Evolutionary conservation across 2,113 vertebrate genomes (phyloP), one percentile per base, ranked within the genome.

Genomic region (Oxyruncus cristatus): DNA sequence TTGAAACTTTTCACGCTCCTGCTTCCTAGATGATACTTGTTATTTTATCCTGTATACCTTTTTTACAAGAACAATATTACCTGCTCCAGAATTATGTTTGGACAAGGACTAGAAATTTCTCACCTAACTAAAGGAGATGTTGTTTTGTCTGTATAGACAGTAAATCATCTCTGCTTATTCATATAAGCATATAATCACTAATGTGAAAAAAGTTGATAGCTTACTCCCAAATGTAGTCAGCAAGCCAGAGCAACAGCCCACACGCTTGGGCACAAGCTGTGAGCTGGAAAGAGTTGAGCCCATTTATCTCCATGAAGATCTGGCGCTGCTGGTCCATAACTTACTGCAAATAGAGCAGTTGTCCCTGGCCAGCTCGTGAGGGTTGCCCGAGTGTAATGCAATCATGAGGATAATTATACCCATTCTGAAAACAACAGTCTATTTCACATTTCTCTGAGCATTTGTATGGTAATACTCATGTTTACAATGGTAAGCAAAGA

Each of bases 321-420:
- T 66, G 70, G 3, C 3, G 14, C 28, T 27, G 17, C 49, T 27
- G 35, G n/a, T 32, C 32, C 37, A 3, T 78, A 33, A 4, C 16
- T 61, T 12, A 3, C 11, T 41, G 55, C 65, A 77, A 39, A 15
- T 1, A 5, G 42, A 53, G n/a, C 12, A 5, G 47, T 46, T 0
- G 2, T 82, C 41, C 50, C 27, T 16, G 17, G 35, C 14, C 14
- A 24, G 27, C n/a, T 70, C 0, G 0, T 32, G 58, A 46, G 37
- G 22, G 67, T 19, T 83, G n/a, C n/a, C 28, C 8, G 17, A 3
- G 24, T 52, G 16, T 56, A 58, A 5, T 8, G 26, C 41, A 50
- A 35, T 24, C 1, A 1, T 0, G 2, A 58, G 53, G 24, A 12
- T 14, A 42, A 53, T 41, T 81, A 10, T 8, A 52, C 3, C 27